phyloP scores from a whole-genome alignment of 2,797 vertebrate species.

The Sphenodon punctatus region DNA sequence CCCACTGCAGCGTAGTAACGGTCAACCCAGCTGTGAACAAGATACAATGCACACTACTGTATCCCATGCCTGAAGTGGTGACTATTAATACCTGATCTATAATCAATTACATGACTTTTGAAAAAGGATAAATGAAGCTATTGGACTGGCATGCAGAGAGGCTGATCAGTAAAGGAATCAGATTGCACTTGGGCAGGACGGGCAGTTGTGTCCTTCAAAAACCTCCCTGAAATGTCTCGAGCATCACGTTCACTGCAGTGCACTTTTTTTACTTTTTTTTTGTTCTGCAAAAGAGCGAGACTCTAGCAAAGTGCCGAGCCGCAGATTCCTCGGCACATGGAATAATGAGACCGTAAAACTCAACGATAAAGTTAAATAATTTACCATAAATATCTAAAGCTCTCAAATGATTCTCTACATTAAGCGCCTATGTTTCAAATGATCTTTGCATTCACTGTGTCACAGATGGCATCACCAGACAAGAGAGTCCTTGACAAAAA shows the following conservation, averaged over 20 bases:
- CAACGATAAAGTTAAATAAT: conserved; percentile 81
- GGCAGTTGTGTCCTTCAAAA: conserved; percentile 15
- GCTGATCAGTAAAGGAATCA: background rate
- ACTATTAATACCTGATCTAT: conserved; percentile 39
- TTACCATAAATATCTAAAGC: conserved; percentile 81
- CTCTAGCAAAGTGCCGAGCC: conserved; percentile 69
- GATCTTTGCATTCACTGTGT: conserved; percentile 81
- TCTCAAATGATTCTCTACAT: conserved; percentile 76
- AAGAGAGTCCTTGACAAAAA: conserved; percentile 83
- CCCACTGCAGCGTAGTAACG: too few species aligned
- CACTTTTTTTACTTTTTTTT: conserved; percentile 51
- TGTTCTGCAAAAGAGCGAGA: conserved; percentile 62
- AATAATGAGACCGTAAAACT: conserved; percentile 77
- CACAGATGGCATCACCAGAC: conserved; percentile 82
- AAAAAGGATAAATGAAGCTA: background rate
- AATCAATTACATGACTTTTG: background rate
- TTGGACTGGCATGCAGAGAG: conserved; percentile 30
- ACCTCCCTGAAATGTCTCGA: background rate
- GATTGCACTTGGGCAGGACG: background rate
- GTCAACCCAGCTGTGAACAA: too few species aligned
- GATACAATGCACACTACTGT: background rate
- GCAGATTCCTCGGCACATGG: conserved; percentile 53
- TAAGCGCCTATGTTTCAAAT: conserved; percentile 77
- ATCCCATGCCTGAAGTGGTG: conserved; percentile 48
- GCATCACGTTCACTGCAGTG: background rate